These are phyloP conservation scores for Ptychadena robeensis DNA, from an alignment of 2,797 vertebrate genomes.

Conservation along the genomic window DNA sequence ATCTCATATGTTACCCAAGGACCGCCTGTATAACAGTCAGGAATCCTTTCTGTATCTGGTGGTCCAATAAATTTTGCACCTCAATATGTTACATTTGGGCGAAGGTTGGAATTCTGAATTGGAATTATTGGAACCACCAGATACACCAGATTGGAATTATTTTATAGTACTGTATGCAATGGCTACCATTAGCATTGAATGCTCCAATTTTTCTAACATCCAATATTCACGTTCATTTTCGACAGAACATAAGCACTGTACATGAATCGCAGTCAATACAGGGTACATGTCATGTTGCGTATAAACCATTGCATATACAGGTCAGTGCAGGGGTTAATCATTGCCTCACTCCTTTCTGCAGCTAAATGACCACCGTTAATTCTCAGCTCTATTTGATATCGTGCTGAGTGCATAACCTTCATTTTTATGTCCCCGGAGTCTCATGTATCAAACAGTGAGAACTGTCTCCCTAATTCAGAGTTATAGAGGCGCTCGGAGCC, in stretches of 20 bases:
- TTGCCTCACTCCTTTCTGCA: conserved; percentile 34
- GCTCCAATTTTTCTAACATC: neutral
- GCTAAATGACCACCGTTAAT: conserved; percentile 47
- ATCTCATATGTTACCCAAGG: too few species aligned
- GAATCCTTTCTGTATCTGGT: too few species aligned
- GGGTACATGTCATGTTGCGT: neutral
- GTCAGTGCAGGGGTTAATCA: conserved; percentile 47
- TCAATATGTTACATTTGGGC: too few species aligned
- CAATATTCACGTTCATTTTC: neutral
- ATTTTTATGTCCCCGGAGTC: conserved; percentile 46
- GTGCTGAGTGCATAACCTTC: conserved; percentile 53
- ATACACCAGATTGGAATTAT: too few species aligned
- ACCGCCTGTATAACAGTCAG: too few species aligned
- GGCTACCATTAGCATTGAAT: too few species aligned
- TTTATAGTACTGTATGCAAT: too few species aligned
- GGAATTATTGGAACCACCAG: too few species aligned
- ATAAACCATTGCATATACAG: conserved; percentile 1
- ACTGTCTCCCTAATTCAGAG: conserved; percentile 54
- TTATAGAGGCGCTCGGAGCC: conserved; percentile 39
- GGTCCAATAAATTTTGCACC: too few species aligned
- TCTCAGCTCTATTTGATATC: conserved; percentile 47
- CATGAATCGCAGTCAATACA: neutral
- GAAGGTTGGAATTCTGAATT: too few species aligned
- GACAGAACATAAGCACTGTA: neutral
- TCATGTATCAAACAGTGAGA: conserved; percentile 47